These are phyloP conservation scores for Bugula neritina DNA, from an alignment of 2,888 invertebrate species.

Conservation along the genomic window DNA sequence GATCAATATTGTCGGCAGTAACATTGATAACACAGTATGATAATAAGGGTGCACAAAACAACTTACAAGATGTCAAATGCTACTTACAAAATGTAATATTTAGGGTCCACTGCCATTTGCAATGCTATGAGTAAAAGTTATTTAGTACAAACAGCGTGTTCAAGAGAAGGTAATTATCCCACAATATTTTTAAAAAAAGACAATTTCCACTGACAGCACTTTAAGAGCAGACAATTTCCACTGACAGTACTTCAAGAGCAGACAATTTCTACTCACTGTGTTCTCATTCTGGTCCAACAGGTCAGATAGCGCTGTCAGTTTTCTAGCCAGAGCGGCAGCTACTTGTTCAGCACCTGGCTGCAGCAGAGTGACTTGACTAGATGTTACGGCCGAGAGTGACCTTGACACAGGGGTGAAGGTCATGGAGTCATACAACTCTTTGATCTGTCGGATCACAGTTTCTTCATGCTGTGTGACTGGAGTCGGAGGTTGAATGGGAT, in stretches of 20 bases:
- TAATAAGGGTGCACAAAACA: too few relatives aligned
- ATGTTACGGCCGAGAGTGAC: background rate
- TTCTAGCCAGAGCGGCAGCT: background rate
- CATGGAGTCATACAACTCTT: slow-evolving; percentile 9
- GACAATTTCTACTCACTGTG: background rate
- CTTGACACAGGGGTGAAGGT: background rate
- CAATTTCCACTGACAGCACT: background rate
- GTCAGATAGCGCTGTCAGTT: background rate
- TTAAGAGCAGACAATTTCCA: background rate
- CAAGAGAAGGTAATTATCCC: too few relatives aligned
- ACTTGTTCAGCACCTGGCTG: background rate
- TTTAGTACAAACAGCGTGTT: too few relatives aligned
- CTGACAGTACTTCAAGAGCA: background rate
- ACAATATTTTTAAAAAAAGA: background rate
- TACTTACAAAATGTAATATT: too few relatives aligned
- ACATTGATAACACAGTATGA: too few relatives aligned
- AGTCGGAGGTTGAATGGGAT: too few relatives aligned
- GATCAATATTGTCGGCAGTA: too few relatives aligned
- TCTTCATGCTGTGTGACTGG: too few relatives aligned
- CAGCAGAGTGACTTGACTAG: background rate
- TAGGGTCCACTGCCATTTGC: too few relatives aligned
- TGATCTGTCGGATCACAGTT: background rate
- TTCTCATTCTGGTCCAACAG: background rate
- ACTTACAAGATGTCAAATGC: too few relatives aligned
- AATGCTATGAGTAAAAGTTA: too few relatives aligned